Evolutionary conservation across 2,888 invertebrate species (phyloP), one percentile per base, ranked within the genome.

Genomic region (Eudasyphora cyanicolor): DNA sequence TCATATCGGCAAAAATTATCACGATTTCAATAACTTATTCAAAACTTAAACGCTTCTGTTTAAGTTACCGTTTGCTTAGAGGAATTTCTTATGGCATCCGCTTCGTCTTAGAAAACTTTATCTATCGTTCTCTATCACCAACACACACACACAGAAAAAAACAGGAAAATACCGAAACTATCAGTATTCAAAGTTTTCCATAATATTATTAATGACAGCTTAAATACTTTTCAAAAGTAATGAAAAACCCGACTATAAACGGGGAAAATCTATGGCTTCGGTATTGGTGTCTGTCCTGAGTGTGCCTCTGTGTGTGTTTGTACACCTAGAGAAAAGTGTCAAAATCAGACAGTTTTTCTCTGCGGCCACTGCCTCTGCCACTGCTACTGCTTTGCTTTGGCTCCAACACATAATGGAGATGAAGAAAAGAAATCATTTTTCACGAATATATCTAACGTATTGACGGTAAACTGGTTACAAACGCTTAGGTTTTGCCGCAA

Each of bases 121-220:
- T 24, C 57, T 57, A 27, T 27, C 27, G 14, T 57, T 57, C n/a
- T n/a, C n/a, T n/a, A n/a, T n/a, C n/a, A 12, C 27, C 27, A 14
- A 24, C 4, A 24, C 24, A 12, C 32, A 6, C 32, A 4, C 32
- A n/a, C n/a, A n/a, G n/a, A n/a, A n/a, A n/a, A n/a, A n/a, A n/a
- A n/a, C 32, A 8, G 5, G 32, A 6, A 45, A 45, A n/a, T 1
- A 14, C 14, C 45, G n/a, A 62, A 45, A 57, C 76, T 6, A 62
- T 35, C 49, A 60, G 38, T 62, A 70, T 69, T 70, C 51, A 77
- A 82, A 77, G 32, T 82, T 77, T 76, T 70, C 64, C 51, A 75
- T 74, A 78, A 75, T 82, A 78, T 78, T 82, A 82, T 82, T 82
- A 82, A 82, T 82, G 77, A 70, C 82, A 82, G 62, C 77, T 82